Evolutionary conservation across 64 coral and sea anemone genomes (phyloP), one percentile per base, ranked within the genome.

Genomic region (Dendronephthya gigantea): DNA sequence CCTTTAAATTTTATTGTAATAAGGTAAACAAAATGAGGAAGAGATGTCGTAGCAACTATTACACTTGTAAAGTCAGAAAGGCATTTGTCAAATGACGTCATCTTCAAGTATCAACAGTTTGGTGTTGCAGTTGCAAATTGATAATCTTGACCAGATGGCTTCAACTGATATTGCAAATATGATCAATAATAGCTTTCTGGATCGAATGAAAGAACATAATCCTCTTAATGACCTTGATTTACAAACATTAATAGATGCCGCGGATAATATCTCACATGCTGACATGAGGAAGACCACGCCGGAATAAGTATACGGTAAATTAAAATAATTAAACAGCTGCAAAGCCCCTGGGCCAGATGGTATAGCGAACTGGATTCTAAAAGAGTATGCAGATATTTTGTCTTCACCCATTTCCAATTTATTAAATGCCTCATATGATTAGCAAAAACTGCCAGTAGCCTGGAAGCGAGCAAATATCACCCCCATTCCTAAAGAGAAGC

Each of bases 191-290:
- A 79, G 72, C 19, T 87, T 91, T 55, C 48, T 87, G 16, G 81
- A 87, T 16, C 90, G 85, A 28, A 83, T 91, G 85, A 66, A 87
- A 27, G 59, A 84, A 16, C 84, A 82, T 37, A 43, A 91, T 39
- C 83, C 83, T n/a, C 45, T 84, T 16, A 35, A 34, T 16, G 39
- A n/a, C n/a, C n/a, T n/a, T n/a, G n/a, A n/a, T n/a, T n/a, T n/a
- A n/a, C n/a, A n/a, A n/a, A n/a, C n/a, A n/a, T n/a, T n/a, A n/a
- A n/a, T n/a, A n/a, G n/a, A n/a, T n/a, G n/a, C n/a, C n/a, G n/a
- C n/a, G n/a, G n/a, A n/a, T n/a, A n/a, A n/a, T n/a, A n/a, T n/a
- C n/a, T n/a, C n/a, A n/a, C n/a, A n/a, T n/a, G n/a, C n/a, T n/a
- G n/a, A n/a, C n/a, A n/a, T n/a, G n/a, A n/a, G n/a, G n/a, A n/a